Evolutionary conservation across 2,888 invertebrate genomes (phyloP), one percentile per base, ranked within the genome.

Genomic region (Hipparchia semele): DNA sequence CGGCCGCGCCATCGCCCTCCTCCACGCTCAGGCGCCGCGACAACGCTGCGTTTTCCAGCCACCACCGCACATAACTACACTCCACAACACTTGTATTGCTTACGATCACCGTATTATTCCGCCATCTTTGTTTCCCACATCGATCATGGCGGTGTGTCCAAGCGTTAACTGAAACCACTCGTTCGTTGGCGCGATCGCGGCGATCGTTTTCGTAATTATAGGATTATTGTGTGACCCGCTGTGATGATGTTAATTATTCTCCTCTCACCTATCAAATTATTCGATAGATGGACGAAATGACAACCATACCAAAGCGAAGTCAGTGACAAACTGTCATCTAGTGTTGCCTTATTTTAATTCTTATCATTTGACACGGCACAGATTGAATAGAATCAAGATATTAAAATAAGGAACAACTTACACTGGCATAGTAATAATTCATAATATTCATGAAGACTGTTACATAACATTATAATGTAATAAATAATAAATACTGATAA

Each of bases 71-170:
- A 93, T 93, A 90, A 91, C 93, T 89, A 87, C 73, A 73, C 74
- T 76, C 68, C 87, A 86, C 86, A 82, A 86, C 92, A 87, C 88
- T 91, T 86, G 89, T 87, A 88, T 91, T 86, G 89, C 87, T 90
- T 90, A 90, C 80, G 90, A 93, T 92, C 92, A 91, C 92, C 88
- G 88, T 92, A 91, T 93, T 93, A 94, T 91, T 93, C 94, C 94
- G 94, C 94, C 94, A 94, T 94, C 94, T 94, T 94, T 94, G 94
- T 91, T 94, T 92, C 89, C 87, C 86, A 91, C 94, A 94, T 94
- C 91, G 94, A 94, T 94, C 94, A 94, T 92, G 92, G 91, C 90
- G 90, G 87, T 88, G 86, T 87, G 86, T 84, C 75, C 80, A 81
- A 83, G 82, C 79, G 84, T 83, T 79, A 80, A 87, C 83, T 74